A percentile compares a stretch with the other conserved stretches of the same genome.
phyloP scores from a whole-genome alignment of 2,888 invertebrate species.

The Metopia argyrocephala region DNA sequence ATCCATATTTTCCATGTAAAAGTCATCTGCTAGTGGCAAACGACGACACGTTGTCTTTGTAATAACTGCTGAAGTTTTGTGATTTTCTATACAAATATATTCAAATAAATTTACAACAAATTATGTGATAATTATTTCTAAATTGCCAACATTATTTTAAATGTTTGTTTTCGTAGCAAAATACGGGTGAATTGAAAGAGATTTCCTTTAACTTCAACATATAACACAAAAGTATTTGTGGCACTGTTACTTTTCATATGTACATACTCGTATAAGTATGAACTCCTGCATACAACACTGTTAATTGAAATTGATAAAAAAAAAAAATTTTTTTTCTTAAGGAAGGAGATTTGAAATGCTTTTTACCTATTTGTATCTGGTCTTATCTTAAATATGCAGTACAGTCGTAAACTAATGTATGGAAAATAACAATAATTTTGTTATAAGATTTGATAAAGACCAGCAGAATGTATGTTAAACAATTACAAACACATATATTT shows the following conservation, averaged over 20 bases:
- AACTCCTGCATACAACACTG: neutral
- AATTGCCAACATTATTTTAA: constrained; percentile 53
- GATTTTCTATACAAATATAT: constrained; percentile 41
- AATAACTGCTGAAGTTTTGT: neutral
- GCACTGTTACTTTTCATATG: neutral
- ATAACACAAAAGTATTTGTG: neutral
- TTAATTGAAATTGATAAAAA: constrained; percentile 41
- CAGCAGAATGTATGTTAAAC: neutral
- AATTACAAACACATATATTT: too few species aligned
- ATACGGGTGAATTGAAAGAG: neutral
- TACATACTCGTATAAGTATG: too few species aligned
- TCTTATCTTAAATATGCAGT: constrained; percentile 22
- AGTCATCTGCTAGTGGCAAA: neutral
- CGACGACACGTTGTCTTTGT: neutral
- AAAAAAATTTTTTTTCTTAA: neutral
- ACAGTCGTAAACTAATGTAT: constrained; percentile 25
- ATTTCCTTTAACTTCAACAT: neutral
- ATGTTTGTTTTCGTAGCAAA: constrained; percentile 12
- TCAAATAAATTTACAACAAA: constrained; percentile 55
- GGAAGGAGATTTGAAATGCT: constrained; percentile 5
- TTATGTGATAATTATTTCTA: constrained; percentile 61
- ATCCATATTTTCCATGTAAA: neutral
- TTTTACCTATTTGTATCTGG: neutral
- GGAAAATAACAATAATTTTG: constrained; percentile 23
- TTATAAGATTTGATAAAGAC: constrained; percentile 2